phyloP scores from a whole-genome alignment of 2,888 invertebrate genomes.

The Lithosia quadra region DNA sequence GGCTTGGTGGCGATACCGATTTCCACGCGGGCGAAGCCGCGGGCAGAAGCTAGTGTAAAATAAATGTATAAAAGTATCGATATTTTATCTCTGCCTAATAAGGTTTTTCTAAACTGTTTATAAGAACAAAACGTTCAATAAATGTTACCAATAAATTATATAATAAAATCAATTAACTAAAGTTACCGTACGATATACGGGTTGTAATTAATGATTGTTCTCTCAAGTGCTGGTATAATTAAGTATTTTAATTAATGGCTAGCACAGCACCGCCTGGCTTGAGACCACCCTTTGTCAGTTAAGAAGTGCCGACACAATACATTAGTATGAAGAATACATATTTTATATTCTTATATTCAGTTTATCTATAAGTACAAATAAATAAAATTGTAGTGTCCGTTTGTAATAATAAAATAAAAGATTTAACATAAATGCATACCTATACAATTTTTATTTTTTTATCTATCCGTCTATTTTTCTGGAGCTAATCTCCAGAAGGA shows the following conservation, averaged over 20 bases:
- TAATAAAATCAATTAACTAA: conserved; percentile 58
- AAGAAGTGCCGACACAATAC: conserved; percentile 25
- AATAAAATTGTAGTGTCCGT: neutral
- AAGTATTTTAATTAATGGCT: conserved; percentile 63
- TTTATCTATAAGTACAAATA: neutral
- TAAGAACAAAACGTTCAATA: conserved; percentile 29
- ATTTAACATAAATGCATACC: no score
- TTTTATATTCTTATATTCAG: neutral
- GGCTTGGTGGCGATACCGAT: no score
- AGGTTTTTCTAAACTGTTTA: neutral
- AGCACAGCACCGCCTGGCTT: conserved; percentile 23
- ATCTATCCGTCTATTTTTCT: no score
- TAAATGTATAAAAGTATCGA: neutral
- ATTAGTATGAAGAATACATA: neutral
- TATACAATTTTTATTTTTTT: neutral
- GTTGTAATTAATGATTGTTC: conserved; percentile 60
- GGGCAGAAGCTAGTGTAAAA: no score
- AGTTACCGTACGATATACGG: conserved; percentile 51
- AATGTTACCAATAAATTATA: conserved; percentile 53
- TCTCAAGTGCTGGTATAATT: conserved; percentile 52
- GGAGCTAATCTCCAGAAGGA: no score
- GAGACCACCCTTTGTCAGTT: conserved; percentile 41
- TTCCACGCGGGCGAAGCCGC: no score
- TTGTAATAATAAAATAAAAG: no score
- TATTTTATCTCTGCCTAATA: neutral